Base-by-base conservation (phyloP, 1,140 invertebrate species). In the Nylanderia fulva region DNA sequence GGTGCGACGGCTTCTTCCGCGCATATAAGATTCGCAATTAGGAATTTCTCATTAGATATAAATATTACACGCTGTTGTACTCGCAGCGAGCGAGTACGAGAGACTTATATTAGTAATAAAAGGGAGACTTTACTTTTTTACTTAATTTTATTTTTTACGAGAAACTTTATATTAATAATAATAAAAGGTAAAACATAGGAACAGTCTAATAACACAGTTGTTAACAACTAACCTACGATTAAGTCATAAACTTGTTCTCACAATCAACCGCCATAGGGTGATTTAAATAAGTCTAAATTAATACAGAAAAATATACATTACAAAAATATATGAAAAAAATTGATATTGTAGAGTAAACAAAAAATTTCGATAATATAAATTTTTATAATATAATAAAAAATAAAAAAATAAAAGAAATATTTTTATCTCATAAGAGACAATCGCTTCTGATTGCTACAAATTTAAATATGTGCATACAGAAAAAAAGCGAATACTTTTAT, bases 191-290 rank as follows among this genome's bases (percentile, higher is more conserved):
- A 45, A 88, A 84, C 68, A 86, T 87, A 89, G 89, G 86, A 92
- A 91, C 90, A 88, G 80, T 92, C 90, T 92, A 92, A 86, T 91
- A 92, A 91, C 91, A 92, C 91, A 92, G 90, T 88, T 91, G 91
- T 87, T 84, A 86, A 86, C 63, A 80, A 60, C 87, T 84, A 87
- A 84, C 79, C 87, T 88, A 85, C 48, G 33, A 66, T 85, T 86
- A 58, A 77, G 69, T 87, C 60, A 80, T n/a, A 68, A 75, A 68
- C 69, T 52, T 66, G 66, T 83, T 85, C 36, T 79, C 29, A 56
- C 8, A 18, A 52, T 68, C 33, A 45, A 8, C n/a, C 42, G 60
- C 21, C 64, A 27, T 36, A 42, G 54, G 45, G 36, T 58, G 36
- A 2, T 85, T 63, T 18, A 80, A 82, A 58, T 82, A 71, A 82